These are phyloP conservation scores for Odontamblyopus rebecca DNA, from an alignment of 2,797 vertebrate species.

Conservation along the genomic window DNA sequence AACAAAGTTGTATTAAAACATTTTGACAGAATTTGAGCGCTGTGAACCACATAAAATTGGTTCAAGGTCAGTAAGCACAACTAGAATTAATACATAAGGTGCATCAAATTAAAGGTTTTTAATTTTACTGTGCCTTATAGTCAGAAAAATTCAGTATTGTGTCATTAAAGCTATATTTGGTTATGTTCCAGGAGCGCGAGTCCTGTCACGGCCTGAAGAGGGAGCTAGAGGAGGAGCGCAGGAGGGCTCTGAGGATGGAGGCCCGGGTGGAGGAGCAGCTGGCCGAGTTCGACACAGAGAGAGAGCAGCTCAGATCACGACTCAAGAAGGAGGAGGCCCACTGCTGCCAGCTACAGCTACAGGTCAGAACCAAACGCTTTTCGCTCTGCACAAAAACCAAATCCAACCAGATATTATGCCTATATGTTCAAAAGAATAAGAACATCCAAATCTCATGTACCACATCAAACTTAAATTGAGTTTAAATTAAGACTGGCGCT, in stretches of 20 bases:
- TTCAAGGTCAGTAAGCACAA: too few species aligned
- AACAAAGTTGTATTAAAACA: too few species aligned
- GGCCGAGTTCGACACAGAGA: conserved; percentile 95
- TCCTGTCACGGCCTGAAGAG: conserved; percentile 80
- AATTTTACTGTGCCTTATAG: too few species aligned
- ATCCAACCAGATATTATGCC: background rate
- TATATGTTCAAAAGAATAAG: too few species aligned
- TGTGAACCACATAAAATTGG: too few species aligned
- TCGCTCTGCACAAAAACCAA: background rate
- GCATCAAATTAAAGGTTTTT: too few species aligned
- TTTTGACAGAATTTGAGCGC: too few species aligned
- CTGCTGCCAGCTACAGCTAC: conserved; percentile 83
- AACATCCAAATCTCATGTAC: too few species aligned
- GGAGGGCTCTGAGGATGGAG: conserved; percentile 87
- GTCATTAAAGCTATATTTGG: background rate
- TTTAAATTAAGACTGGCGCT: too few species aligned
- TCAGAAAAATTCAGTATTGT: too few species aligned
- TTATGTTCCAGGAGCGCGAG: conserved; percentile 74
- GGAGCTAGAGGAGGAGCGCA: conserved; percentile 86
- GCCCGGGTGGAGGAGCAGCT: conserved; percentile 94
- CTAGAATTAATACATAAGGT: too few species aligned
- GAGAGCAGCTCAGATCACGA: conserved; percentile 90
- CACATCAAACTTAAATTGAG: too few species aligned
- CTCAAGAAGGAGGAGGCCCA: conserved; percentile 92
- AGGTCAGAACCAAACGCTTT: conserved; percentile 52